A percentile compares a stretch with the other conserved stretches of the same genome.
phyloP scores from a whole-genome alignment of 2,113 vertebrate genomes.

The Pavo muticus region DNA sequence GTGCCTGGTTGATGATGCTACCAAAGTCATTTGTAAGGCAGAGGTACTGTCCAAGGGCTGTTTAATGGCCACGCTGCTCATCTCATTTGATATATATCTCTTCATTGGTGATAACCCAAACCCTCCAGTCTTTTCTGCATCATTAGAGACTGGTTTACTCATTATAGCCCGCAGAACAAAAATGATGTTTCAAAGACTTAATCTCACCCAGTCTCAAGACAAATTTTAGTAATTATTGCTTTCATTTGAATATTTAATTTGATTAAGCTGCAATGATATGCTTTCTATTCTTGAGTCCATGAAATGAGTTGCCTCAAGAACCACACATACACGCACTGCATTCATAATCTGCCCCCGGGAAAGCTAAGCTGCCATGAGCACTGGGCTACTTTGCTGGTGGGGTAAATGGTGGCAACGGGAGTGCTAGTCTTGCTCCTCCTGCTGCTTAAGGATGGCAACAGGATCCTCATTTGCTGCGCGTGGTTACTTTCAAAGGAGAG shows the following conservation, averaged over 20 bases:
- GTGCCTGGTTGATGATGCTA: background rate
- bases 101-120: conserved; percentile 24
- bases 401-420: background rate
- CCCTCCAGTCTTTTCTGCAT: conserved; percentile 19
- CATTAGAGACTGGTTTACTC: conserved; percentile 43
- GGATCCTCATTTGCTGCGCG: background rate
- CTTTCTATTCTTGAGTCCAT: conserved; percentile 35
- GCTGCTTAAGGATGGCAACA: background rate
- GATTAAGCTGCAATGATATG: conserved; percentile 48
- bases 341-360: background rate
- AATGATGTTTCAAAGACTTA: conserved; percentile 69
- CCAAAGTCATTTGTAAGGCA: background rate
- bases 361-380: background rate
- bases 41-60: background rate
- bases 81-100: conserved; percentile 39
- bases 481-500: background rate
- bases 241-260: conserved; percentile 76
- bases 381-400: background rate
- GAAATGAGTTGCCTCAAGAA: background rate
- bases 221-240: conserved; percentile 72
- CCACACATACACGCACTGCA: background rate
- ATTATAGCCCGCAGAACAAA: conserved; percentile 65
- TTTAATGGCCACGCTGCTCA: background rate
- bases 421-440: background rate
- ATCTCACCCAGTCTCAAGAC: conserved; percentile 66